These are phyloP conservation scores for Orgyia antiqua DNA, from an alignment of 2,888 invertebrate species.

Conservation along the genomic window DNA sequence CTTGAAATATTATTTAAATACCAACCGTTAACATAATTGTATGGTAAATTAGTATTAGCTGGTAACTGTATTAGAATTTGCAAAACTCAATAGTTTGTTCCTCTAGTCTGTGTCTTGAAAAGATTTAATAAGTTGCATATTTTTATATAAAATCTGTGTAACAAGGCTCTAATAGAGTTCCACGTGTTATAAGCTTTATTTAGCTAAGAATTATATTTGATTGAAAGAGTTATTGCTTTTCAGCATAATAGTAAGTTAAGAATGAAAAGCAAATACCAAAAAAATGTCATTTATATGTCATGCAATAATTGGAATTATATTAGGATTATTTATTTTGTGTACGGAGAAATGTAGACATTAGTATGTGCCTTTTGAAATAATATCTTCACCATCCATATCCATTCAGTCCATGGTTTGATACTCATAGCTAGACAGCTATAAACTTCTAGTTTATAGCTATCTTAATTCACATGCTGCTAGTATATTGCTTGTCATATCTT, in stretches of 20 bases:
- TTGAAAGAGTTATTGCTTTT: conserved; percentile 16
- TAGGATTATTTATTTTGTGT: conserved; percentile 33
- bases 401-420: conserved; percentile 49
- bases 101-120: conserved; percentile 25
- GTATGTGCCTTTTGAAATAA: conserved; percentile 61
- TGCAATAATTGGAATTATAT: conserved; percentile 24
- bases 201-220: conserved; percentile 1
- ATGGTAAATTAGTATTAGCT: conserved; percentile 28
- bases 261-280: conserved; percentile 33
- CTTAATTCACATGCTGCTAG: background rate
- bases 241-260: conserved; percentile 14
- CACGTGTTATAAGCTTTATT: conserved; percentile 11
- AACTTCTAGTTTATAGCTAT: background rate
- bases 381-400: conserved; percentile 58
- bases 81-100: conserved; percentile 19
- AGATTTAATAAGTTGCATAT: conserved; percentile 14
- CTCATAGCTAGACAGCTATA: conserved; percentile 18
- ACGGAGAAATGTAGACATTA: conserved; percentile 37
- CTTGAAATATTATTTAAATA: conserved; percentile 34
- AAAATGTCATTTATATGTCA: conserved; percentile 23
- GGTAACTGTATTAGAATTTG: conserved; percentile 18
- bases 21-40: conserved; percentile 19
- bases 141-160: conserved; percentile 13
- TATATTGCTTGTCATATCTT: background rate
- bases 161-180: conserved; percentile 6